Evolutionary conservation across 2,113 vertebrate species (phyloP), one percentile per base, ranked within the genome.

Genomic region (Clarias batrachus): DNA sequence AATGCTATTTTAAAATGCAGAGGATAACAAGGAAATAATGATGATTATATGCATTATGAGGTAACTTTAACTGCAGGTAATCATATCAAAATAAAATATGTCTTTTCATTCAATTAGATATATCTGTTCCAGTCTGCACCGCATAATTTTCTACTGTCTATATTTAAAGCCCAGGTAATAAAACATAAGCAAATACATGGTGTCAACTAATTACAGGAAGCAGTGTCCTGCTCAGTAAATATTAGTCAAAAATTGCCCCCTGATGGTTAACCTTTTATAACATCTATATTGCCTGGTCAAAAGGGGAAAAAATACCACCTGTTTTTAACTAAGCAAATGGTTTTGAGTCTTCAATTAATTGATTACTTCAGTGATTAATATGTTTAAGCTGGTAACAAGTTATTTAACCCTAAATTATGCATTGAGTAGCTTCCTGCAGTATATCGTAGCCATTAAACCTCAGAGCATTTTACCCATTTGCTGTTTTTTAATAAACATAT

Each of bases 31-130:
- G 73, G n/a, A n/a, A 79, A 27, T 41, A 79, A 60, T 66, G 74
- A 62, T 65, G 59, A 85, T 85, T 78, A 25, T 52, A 30, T 4
- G 19, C 41, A 66, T 65, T 78, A 85, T 85, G 11, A 56, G 60
- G 41, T 30, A 12, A 77, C 19, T 60, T 77, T 11, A 52, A 54
- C 73, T 65, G 37, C 48, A 54, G 37, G 41, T 66, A 63, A 48
- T 71, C 14, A 76, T 27, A 41, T 13, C 77, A 2, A 62, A n/a
- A 52, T n/a, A 41, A n/a, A 17, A 62, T 27, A 19, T 23, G 27
- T 33, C 56, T 27, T 77, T 65, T 65, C 25, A n/a, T 74, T 56
- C 25, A 16, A 56, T 77, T 77, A 54, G 12, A n/a, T 56, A 27
- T 54, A 66, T 19, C 12, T 41, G 19, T 30, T 13, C 8, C 6